Evolutionary conservation across 2,888 invertebrate genomes (phyloP).

Genomic region (Eretmocerus hayati): DNA sequence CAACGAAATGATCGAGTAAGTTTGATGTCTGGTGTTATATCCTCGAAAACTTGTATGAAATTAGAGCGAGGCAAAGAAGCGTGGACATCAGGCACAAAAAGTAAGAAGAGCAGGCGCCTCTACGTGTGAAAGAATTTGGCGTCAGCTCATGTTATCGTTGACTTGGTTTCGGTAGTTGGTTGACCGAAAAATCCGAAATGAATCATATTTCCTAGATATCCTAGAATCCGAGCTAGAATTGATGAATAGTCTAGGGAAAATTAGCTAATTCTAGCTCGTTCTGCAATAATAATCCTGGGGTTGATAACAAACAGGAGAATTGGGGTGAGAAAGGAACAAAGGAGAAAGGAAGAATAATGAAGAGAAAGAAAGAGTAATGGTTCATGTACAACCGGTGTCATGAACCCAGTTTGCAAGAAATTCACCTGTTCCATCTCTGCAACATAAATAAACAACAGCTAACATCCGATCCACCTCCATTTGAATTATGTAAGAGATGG

Average conservation of each 20-base stretch:
- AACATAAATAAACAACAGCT: slow-evolving; percentile 21
- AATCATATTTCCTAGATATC: no score
- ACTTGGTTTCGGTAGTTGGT: slow-evolving; percentile 29
- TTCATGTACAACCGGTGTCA: slow-evolving; percentile 11
- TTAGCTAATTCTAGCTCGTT: no score
- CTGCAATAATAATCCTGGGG: no score
- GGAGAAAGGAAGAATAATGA: no score
- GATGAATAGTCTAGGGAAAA: no score
- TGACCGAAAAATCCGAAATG: not conserved
- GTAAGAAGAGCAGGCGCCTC: not conserved
- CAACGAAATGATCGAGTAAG: slow-evolving; percentile 10
- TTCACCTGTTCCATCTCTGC: slow-evolving; percentile 18
- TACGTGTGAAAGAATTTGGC: not conserved
- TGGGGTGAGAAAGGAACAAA: no score
- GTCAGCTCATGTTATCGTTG: slow-evolving; percentile 23
- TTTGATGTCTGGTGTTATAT: no score
- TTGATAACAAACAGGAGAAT: no score
- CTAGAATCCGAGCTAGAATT: no score
- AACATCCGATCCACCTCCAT: slow-evolving; percentile 20
- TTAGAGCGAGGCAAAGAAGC: slow-evolving; percentile 11
- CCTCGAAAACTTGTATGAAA: no score
- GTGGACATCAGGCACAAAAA: not conserved
- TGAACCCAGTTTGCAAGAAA: slow-evolving; percentile 1
- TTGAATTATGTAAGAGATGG: slow-evolving; percentile 21
- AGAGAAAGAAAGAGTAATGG: slow-evolving; percentile 7